These are phyloP conservation scores for Pilophorus perplexus DNA, from an alignment of 2,888 invertebrate genomes.

Conservation along the genomic window DNA sequence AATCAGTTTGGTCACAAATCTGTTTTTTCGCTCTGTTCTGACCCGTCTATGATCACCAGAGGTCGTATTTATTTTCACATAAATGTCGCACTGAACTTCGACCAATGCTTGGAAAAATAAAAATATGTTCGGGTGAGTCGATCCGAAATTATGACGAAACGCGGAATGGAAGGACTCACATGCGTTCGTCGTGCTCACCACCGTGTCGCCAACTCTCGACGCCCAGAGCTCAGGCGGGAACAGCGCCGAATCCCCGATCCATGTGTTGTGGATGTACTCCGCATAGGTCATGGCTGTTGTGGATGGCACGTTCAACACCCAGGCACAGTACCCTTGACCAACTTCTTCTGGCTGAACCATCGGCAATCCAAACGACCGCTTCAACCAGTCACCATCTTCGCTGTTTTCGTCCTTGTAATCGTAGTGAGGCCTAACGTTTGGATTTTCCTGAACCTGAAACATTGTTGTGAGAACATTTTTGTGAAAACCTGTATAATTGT, in stretches of 20 bases:
- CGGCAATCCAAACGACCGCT: constrained; percentile 1
- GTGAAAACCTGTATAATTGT: too few relatives aligned
- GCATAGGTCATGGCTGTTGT: neutral
- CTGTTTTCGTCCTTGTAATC: constrained; percentile 17
- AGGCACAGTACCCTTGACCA: neutral
- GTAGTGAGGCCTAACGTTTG: constrained; percentile 1
- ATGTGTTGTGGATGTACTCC: neutral
- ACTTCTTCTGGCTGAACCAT: constrained; percentile 9
- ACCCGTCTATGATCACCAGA: neutral
- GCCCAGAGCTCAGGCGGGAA: neutral
- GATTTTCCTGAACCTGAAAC: constrained; percentile 4
- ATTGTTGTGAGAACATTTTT: neutral
- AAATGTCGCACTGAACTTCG: neutral
- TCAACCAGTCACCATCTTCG: constrained; percentile 10
- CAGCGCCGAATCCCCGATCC: too few relatives aligned
- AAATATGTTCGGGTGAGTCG: too few relatives aligned
- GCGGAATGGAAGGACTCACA: too few relatives aligned
- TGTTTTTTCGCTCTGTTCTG: too few relatives aligned
- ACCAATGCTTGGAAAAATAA: too few relatives aligned
- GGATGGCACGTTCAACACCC: neutral
- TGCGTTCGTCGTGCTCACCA: too few relatives aligned
- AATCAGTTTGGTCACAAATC: too few relatives aligned
- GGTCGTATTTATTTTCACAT: neutral
- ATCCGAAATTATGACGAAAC: too few relatives aligned
- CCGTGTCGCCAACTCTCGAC: too few relatives aligned